A percentile compares a stretch with the other conserved stretches of the same genome.
Conservation (phyloP, 2,113 vertebrate genomes). For the Mesocricetus auratus region DNA sequence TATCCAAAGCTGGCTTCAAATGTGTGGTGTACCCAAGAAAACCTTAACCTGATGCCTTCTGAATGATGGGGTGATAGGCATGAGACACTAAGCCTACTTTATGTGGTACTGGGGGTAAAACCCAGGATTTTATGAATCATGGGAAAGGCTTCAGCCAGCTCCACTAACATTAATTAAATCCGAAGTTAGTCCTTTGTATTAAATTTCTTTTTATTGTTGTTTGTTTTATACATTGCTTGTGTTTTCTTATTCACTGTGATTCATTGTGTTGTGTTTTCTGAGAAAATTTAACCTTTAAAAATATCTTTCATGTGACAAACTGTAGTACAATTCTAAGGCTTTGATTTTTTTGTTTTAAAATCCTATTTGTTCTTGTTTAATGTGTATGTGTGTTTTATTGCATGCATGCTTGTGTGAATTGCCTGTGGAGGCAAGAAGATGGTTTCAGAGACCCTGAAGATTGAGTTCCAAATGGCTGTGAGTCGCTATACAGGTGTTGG, state of each 20-base stretch:
- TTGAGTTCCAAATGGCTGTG: neutral
- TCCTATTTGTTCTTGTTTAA: neutral
- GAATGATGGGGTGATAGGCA: neutral
- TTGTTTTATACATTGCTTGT: neutral
- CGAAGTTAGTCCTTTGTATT: conserved; percentile 17
- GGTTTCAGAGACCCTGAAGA: neutral
- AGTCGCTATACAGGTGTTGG: too few species aligned
- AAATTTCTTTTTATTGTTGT: neutral
- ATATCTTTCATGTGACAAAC: neutral
- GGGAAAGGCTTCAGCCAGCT: neutral
- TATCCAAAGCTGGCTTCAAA: neutral
- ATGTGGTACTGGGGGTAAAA: neutral
- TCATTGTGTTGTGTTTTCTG: neutral
- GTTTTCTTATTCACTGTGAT: conserved; percentile 40
- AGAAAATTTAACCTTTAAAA: neutral
- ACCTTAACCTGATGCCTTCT: neutral
- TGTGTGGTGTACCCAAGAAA: neutral
- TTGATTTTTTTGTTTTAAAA: conserved; percentile 18
- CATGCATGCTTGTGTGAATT: neutral
- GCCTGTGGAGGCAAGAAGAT: neutral
- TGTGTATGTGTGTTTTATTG: neutral
- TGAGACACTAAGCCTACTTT: neutral
- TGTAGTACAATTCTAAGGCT: neutral
- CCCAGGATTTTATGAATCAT: neutral
- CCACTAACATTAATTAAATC: conserved; percentile 7